These are phyloP conservation scores for Contarinia nasturtii DNA, from an alignment of 1,140 invertebrate species.

Conservation along the genomic window DNA sequence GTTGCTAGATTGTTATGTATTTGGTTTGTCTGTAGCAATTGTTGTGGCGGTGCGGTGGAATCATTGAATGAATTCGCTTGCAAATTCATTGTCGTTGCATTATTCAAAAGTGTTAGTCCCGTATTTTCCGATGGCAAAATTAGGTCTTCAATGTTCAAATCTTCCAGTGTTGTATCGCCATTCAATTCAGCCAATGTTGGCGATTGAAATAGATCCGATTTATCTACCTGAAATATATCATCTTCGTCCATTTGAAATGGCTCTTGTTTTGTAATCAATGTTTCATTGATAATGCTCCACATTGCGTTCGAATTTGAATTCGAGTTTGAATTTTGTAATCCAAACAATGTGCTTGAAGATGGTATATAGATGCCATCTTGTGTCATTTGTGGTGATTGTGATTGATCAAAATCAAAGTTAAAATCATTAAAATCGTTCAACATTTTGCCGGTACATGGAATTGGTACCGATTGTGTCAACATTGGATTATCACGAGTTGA, in stretches of 20 bases:
- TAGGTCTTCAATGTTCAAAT: slow-evolving; percentile 64
- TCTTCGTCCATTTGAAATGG: slow-evolving; percentile 65
- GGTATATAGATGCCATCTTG: slow-evolving; percentile 14
- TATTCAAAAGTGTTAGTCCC: slow-evolving; percentile 30
- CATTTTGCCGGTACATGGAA: background rate
- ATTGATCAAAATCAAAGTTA: slow-evolving; percentile 17
- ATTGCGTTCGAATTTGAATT: slow-evolving; percentile 19
- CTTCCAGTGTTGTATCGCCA: slow-evolving; percentile 58
- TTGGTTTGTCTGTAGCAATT: slow-evolving; percentile 23
- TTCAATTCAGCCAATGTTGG: slow-evolving; percentile 74
- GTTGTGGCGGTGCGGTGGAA: slow-evolving; percentile 18
- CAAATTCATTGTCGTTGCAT: slow-evolving; percentile 25
- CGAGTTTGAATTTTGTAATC: slow-evolving; percentile 11
- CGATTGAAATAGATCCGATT: slow-evolving; percentile 59
- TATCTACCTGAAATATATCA: slow-evolving; percentile 77
- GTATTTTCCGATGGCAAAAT: slow-evolving; percentile 37
- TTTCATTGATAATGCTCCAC: slow-evolving; percentile 23
- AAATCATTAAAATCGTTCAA: slow-evolving; percentile 17
- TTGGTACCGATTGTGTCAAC: background rate
- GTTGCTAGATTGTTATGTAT: slow-evolving; percentile 6
- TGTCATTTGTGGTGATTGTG: slow-evolving; percentile 17
- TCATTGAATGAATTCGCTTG: slow-evolving; percentile 7
- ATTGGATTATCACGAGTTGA: background rate
- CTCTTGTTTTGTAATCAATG: slow-evolving; percentile 32
- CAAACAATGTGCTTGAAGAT: slow-evolving; percentile 2